phyloP scores from a whole-genome alignment of 2,888 invertebrate genomes.

The Atherix ibis region DNA sequence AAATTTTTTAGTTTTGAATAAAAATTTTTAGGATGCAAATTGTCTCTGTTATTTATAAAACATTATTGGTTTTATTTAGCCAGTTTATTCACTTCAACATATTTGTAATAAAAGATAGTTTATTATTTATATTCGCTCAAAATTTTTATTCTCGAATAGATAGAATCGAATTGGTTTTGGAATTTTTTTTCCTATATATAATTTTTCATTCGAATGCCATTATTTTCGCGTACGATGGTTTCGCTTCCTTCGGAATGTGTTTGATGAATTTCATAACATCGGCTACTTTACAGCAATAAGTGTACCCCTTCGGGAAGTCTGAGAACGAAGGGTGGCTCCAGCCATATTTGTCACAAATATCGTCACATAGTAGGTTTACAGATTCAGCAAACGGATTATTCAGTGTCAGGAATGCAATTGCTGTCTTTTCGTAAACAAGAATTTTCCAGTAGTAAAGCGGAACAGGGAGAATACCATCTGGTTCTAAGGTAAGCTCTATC shows the following conservation, averaged over 20 bases:
- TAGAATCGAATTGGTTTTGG: too few relatives aligned
- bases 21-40: too few relatives aligned
- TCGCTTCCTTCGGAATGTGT: conserved; percentile 9
- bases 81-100: too few relatives aligned
- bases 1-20: too few relatives aligned
- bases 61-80: too few relatives aligned
- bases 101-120: too few relatives aligned
- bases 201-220: too few relatives aligned
- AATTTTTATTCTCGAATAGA: too few relatives aligned
- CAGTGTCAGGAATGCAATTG: conserved; percentile 32
- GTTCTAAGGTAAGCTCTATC: conserved; percentile 26
- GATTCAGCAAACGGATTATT: conserved; percentile 32
- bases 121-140: too few relatives aligned
- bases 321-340: conserved; percentile 18
- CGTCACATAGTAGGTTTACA: conserved; percentile 21
- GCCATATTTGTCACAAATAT: conserved; percentile 25
- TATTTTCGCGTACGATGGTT: too few relatives aligned
- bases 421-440: conserved; percentile 25
- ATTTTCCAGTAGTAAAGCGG: conserved; percentile 35
- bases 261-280: conserved; percentile 9
- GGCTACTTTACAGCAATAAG: conserved; percentile 14
- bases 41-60: too few relatives aligned
- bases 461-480: conserved; percentile 24
- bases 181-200: too few relatives aligned
- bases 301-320: conserved; percentile 13